Conservation (phyloP, 2,797 vertebrate genomes). For the Oryzias sinensis region DNA sequence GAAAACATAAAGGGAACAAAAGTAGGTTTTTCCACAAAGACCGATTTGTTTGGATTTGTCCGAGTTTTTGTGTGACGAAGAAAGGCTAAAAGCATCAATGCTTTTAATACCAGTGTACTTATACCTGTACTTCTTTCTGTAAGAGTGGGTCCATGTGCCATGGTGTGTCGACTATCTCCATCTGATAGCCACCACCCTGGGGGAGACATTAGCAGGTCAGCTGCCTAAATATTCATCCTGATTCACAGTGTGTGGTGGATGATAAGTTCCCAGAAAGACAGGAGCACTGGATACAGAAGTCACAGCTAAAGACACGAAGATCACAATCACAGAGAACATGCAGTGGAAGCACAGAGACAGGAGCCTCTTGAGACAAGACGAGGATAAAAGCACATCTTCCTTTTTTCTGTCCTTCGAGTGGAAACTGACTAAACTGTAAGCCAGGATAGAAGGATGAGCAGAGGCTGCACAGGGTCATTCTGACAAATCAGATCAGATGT, state of each 20-base stretch:
- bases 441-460: slow-evolving; percentile 15
- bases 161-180: slow-evolving; percentile 21
- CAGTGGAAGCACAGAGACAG: slow-evolving; percentile 40
- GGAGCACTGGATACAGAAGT: slow-evolving; percentile 16
- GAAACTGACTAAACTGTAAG: slow-evolving; percentile 38
- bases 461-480: slow-evolving; percentile 20
- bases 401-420: slow-evolving; percentile 22
- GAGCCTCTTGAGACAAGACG: slow-evolving; percentile 63
- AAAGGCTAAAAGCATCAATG: slow-evolving; percentile 18
- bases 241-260: slow-evolving; percentile 21
- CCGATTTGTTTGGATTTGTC: slow-evolving; percentile 33
- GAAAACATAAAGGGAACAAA: slow-evolving; percentile 56
- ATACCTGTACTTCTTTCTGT: slow-evolving; percentile 8
- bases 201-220: slow-evolving; percentile 42
- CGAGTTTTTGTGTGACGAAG: slow-evolving; percentile 18
- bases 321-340: slow-evolving; percentile 58
- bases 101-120: slow-evolving; percentile 19
- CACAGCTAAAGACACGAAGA: slow-evolving; percentile 45
- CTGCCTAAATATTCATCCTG: slow-evolving; percentile 51
- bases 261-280: slow-evolving; percentile 43
- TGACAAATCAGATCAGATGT: slow-evolving; percentile 26
- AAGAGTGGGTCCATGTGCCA: neutral
- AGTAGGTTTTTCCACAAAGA: slow-evolving; percentile 19
- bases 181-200: slow-evolving; percentile 34
- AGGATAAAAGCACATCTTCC: slow-evolving; percentile 34